These are phyloP conservation scores for Halichoerus grypus DNA, from an alignment of 2,113 vertebrate species.

Conservation along the genomic window DNA sequence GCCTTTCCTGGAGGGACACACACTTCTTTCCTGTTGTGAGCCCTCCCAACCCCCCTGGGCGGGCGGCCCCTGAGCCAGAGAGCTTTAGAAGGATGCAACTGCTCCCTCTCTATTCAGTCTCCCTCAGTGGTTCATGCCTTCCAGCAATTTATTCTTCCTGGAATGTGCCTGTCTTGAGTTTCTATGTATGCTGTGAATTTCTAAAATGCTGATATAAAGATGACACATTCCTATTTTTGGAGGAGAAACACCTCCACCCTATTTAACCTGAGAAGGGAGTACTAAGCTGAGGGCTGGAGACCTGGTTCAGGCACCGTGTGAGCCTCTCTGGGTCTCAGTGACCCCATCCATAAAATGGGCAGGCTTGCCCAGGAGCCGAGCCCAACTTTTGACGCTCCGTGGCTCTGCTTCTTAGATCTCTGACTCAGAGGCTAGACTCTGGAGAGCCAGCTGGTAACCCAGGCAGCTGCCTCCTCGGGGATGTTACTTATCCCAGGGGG, in stretches of 20 bases:
- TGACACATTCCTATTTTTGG: neutral
- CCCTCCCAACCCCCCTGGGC: rapidly evolving
- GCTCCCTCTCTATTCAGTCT: neutral
- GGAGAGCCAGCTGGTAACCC: too few species aligned
- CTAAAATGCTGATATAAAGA: neutral
- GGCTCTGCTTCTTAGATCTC: neutral
- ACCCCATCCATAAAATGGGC: neutral
- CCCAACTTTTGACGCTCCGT: rapidly evolving
- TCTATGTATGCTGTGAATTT: neutral
- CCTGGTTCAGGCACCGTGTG: rapidly evolving
- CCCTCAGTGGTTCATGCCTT: neutral
- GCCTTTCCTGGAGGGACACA: neutral
- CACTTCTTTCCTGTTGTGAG: neutral
- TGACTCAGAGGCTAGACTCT: neutral
- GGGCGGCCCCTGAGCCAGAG: too few species aligned
- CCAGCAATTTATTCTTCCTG: neutral
- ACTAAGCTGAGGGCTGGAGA: neutral
- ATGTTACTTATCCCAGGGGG: neutral
- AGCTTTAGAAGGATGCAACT: neutral
- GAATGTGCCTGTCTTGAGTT: neutral
- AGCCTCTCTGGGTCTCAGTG: neutral
- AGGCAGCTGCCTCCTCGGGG: neutral
- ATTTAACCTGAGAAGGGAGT: rapidly evolving
- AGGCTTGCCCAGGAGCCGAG: too few species aligned
- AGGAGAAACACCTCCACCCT: neutral